These are phyloP conservation scores for Paguma larvata DNA, from an alignment of 2,797 vertebrate species.

Conservation along the genomic window DNA sequence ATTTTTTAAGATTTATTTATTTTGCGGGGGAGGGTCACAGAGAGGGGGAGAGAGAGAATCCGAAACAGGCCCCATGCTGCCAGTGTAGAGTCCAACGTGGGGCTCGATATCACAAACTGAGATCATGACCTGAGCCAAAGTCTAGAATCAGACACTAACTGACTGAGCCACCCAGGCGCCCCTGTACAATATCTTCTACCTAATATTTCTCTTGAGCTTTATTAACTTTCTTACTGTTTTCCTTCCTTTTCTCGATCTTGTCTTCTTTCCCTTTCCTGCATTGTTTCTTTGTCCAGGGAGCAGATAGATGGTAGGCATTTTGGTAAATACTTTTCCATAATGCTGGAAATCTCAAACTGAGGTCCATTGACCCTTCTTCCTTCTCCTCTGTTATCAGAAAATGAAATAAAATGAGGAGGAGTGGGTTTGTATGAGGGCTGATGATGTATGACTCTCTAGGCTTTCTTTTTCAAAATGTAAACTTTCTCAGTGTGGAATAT, in stretches of 20 bases:
- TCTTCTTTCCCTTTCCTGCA: not conserved
- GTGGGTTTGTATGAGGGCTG: not conserved
- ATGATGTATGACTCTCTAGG: not conserved
- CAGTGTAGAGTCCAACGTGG: no score
- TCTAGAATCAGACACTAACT: no score
- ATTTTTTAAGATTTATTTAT: no score
- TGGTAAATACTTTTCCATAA: constrained; percentile 1
- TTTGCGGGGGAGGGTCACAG: no score
- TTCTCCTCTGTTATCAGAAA: not conserved
- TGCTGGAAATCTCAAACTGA: not conserved
- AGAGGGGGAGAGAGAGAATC: no score
- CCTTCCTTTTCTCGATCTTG: not conserved
- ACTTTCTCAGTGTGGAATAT: not conserved
- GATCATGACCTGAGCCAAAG: no score
- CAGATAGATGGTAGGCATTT: not conserved
- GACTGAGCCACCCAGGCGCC: no score
- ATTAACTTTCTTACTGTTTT: not conserved
- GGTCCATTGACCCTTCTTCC: not conserved
- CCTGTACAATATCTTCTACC: not conserved
- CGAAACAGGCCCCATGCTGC: no score
- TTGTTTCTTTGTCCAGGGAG: not conserved
- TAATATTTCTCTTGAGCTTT: not conserved
- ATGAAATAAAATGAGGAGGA: not conserved
- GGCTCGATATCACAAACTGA: no score
- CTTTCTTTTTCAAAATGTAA: constrained; percentile 1